Base-by-base conservation (phyloP, 2,888 invertebrate genomes). In the Coremacera marginata region DNA sequence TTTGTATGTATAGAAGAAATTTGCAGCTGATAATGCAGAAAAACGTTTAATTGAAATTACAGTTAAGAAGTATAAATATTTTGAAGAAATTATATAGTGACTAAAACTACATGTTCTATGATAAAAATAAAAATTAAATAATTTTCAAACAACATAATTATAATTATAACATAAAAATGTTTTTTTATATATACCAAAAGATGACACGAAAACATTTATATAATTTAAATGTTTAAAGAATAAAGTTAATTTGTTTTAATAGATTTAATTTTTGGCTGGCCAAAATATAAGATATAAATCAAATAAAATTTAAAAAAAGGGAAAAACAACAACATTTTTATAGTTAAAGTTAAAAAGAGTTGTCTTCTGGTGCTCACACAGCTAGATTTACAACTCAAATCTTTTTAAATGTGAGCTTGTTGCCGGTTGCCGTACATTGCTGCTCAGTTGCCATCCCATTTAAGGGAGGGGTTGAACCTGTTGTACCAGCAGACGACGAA, bases 381-480 rank as follows among this genome's bases (percentile, higher is more conserved):
- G 68, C 80, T 82, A 85, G 80, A 86, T 85, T 88, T 88, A 91
- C 82, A 91, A 90, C 89, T 93, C 93, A 90, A 94, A 94, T 88
- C 92, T 91, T 89, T 93, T 93, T 90, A 92, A 92, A 87, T 93
- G 91, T 74, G 73, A 78, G 63, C 71, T 75, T 74, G 80, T 73
- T 78, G 76, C 74, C 76, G 73, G 22, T 75, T 63, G 51, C 68
- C 62, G 75, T 78, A 68, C 73, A 70, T 76, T 76, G 77, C 74
- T 82, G 89, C 89, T 94, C 94, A 86, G 93, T 94, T 90, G 94
- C 94, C 92, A 93, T 92, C 89, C 94, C 94, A 89, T 91, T 91
- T 85, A 92, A 91, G 87, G 93, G 92, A 87, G 90, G 90, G 89
- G 90, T 88, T 85, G 91, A 89, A 82, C 89, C 86, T 80, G 78